These are phyloP conservation scores for Caenorhabditis sp. DNA, from an alignment of 2,888 invertebrate species.

Conservation along the genomic window DNA sequence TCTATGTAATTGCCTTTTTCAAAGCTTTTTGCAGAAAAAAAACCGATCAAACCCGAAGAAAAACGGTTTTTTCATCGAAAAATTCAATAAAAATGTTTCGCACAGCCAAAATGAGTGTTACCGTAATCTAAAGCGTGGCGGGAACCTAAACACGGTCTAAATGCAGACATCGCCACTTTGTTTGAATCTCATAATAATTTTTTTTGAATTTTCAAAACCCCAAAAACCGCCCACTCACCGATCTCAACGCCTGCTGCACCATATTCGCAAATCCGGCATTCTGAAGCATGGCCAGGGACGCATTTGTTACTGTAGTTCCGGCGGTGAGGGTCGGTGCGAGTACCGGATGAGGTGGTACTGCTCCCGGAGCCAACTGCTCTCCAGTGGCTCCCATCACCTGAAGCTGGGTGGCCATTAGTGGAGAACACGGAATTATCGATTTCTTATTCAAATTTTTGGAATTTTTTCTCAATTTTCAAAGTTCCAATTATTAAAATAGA, in stretches of 20 bases:
- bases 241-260: conserved; percentile 40
- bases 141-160: too few species aligned
- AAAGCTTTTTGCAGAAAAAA: too few species aligned
- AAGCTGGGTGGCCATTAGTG: conserved; percentile 5
- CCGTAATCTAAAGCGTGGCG: too few species aligned
- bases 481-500: too few species aligned
- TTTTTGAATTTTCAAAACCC: background rate
- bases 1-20: too few species aligned
- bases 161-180: too few species aligned
- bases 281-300: conserved; percentile 27
- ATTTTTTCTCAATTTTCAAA: too few species aligned
- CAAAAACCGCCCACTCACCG: conserved; percentile 10
- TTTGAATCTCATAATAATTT: too few species aligned
- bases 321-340: conserved; percentile 59
- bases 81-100: too few species aligned
- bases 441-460: background rate
- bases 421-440: background rate
- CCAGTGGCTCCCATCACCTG: conserved; percentile 71
- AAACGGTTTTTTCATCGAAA: too few species aligned
- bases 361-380: conserved; percentile 72
- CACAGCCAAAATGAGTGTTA: too few species aligned
- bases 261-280: conserved; percentile 30
- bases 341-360: conserved; percentile 69
- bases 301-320: background rate
- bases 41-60: too few species aligned